Evolutionary conservation across 2,797 vertebrate species (phyloP).

Genomic region (Fratercula arctica): DNA sequence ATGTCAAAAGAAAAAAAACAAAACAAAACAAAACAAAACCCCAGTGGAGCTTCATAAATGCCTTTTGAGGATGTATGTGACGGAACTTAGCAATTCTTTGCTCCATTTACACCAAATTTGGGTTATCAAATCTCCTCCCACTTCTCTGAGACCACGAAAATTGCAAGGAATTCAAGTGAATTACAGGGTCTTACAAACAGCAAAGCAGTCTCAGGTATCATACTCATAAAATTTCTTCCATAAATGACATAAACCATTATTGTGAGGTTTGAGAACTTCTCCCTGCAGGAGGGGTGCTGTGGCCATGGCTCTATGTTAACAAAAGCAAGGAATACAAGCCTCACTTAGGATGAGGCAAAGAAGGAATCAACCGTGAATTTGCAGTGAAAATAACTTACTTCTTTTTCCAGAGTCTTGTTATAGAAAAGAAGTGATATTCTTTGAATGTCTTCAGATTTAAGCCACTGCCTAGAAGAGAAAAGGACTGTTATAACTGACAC

Average conservation of each 20-base stretch:
- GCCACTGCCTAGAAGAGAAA: constrained; percentile 87
- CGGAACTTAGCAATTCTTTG: background rate
- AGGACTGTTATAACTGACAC: background rate
- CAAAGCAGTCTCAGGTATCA: background rate
- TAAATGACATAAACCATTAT: background rate
- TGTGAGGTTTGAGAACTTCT: background rate
- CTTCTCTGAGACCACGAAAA: background rate
- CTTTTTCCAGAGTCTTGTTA: constrained; percentile 91
- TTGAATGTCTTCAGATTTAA: constrained; percentile 95
- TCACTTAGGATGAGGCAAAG: background rate
- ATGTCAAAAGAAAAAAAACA: background rate
- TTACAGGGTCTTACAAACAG: background rate
- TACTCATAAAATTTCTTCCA: background rate
- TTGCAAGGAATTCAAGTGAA: background rate
- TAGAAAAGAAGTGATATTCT: constrained; percentile 95
- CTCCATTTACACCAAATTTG: background rate
- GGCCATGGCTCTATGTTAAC: background rate
- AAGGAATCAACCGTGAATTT: background rate
- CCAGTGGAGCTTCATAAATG: background rate
- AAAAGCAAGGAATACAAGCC: background rate
- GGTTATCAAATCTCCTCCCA: background rate
- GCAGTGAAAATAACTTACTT: constrained; percentile 81
- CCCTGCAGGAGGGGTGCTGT: background rate
- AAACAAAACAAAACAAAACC: no score
- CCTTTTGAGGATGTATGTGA: background rate